Evolutionary conservation across 2,113 vertebrate genomes (phyloP).

Genomic region (Sorex fumeus): DNA sequence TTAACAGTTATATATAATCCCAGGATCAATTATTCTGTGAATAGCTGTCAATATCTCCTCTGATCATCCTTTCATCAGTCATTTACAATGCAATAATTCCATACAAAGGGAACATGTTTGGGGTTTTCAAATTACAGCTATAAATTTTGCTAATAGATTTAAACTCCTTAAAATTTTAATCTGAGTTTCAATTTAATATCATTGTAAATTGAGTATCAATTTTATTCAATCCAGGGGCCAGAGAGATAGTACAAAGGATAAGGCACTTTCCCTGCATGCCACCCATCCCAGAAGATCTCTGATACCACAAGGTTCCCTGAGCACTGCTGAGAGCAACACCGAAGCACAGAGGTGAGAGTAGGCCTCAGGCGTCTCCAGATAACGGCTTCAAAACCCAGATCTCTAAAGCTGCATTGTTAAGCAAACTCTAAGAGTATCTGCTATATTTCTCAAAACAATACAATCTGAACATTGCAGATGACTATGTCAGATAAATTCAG

Average conservation of each 20-base stretch:
- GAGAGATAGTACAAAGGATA: too few species aligned
- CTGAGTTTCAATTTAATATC: constrained; percentile 27
- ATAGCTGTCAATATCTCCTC: not conserved
- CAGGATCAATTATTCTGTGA: not conserved
- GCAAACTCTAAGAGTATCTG: not conserved
- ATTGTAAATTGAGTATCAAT: constrained; percentile 46
- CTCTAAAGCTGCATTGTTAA: constrained; percentile 37
- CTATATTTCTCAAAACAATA: constrained; percentile 19
- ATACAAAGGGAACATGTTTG: constrained; percentile 6
- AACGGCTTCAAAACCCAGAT: not conserved
- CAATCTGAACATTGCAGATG: constrained; percentile 53
- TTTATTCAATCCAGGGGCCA: constrained; percentile 4
- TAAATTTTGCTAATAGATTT: not conserved
- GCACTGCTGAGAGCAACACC: too few species aligned
- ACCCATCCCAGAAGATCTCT: too few species aligned
- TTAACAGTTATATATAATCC: too few species aligned
- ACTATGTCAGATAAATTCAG: constrained; percentile 49
- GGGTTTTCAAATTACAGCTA: constrained; percentile 23
- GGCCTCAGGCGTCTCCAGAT: too few species aligned
- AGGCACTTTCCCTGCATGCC: too few species aligned
- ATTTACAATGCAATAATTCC: constrained; percentile 5
- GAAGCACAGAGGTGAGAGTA: too few species aligned
- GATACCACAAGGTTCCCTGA: too few species aligned
- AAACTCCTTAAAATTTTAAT: constrained; percentile 61
- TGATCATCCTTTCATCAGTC: constrained; percentile 8